A percentile compares a stretch with the other conserved stretches of the same genome.
Evolutionary conservation across 2,888 invertebrate species (phyloP).

Genomic region (Cyaniris semiargus): DNA sequence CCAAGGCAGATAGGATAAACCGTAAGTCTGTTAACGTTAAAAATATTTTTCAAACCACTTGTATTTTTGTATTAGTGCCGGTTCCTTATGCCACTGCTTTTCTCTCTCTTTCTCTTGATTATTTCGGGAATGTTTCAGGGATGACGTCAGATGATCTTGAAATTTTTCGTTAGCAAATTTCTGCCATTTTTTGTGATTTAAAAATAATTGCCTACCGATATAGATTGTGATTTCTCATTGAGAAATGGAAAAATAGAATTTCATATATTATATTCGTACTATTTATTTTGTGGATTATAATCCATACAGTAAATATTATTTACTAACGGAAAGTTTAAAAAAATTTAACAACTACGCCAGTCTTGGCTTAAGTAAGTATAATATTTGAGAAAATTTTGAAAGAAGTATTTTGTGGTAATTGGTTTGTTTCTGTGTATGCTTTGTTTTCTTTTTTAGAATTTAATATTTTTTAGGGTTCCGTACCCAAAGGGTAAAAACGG

Average conservation of each 20-base stretch:
- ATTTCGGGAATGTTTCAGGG: slow-evolving; percentile 29
- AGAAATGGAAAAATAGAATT: neutral
- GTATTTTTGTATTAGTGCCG: slow-evolving; percentile 10
- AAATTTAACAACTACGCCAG: no score
- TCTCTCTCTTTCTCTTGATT: slow-evolving; percentile 16
- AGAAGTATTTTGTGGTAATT: no score
- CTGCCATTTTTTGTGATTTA: slow-evolving; percentile 14
- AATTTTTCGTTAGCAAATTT: slow-evolving; percentile 10
- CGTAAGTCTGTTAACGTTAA: slow-evolving; percentile 53
- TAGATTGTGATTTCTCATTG: neutral
- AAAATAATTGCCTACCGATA: slow-evolving; percentile 17
- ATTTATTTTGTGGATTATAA: neutral
- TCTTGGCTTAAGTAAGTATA: no score
- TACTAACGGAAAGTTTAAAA: no score
- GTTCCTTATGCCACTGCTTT: neutral
- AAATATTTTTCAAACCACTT: slow-evolving; percentile 1
- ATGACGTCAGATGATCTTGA: slow-evolving; percentile 37
- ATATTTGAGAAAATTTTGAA: no score
- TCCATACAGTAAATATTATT: neutral
- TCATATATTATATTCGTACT: neutral
- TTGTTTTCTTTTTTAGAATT: no score
- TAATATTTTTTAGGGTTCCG: neutral
- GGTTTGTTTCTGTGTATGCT: no score
- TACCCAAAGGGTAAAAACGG: no score
- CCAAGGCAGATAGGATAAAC: slow-evolving; percentile 57